Conservation (phyloP, 1,140 invertebrate genomes). For the Oryzaephilus surinamensis region DNA sequence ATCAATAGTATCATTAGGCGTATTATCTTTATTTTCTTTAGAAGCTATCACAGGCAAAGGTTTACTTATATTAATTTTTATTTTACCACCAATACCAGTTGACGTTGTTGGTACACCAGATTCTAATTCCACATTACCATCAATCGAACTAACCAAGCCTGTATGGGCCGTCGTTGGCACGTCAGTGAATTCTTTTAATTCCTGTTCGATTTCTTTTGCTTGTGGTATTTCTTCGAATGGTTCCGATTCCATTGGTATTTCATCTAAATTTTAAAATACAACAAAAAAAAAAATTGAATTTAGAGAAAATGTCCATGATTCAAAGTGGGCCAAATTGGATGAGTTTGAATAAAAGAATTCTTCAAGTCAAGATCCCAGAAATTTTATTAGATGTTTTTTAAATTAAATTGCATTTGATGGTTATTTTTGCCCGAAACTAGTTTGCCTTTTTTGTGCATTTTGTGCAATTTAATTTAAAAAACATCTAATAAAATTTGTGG, state of each 20-base stretch:
- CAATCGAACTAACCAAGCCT: conserved; percentile 53
- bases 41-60: conserved; percentile 40
- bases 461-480: neutral
- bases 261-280: conserved; percentile 2
- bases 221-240: neutral
- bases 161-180: conserved; percentile 46
- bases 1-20: conserved; percentile 3
- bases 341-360: neutral
- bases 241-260: neutral
- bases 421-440: no score
- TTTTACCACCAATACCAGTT: conserved; percentile 43
- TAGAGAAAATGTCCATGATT: no score
- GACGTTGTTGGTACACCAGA: conserved; percentile 40
- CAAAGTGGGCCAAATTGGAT: no score
- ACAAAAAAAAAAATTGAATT: neutral
- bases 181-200: no score
- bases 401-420: neutral
- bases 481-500: neutral
- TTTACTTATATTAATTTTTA: conserved; percentile 75
- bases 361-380: no score
- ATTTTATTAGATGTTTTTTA: neutral
- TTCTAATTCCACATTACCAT: conserved; percentile 58
- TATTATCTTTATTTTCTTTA: conserved; percentile 22
- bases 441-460: no score
- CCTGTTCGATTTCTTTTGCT: neutral